These are phyloP conservation scores for Pocota personata DNA, from an alignment of 2,888 invertebrate genomes.

Conservation along the genomic window DNA sequence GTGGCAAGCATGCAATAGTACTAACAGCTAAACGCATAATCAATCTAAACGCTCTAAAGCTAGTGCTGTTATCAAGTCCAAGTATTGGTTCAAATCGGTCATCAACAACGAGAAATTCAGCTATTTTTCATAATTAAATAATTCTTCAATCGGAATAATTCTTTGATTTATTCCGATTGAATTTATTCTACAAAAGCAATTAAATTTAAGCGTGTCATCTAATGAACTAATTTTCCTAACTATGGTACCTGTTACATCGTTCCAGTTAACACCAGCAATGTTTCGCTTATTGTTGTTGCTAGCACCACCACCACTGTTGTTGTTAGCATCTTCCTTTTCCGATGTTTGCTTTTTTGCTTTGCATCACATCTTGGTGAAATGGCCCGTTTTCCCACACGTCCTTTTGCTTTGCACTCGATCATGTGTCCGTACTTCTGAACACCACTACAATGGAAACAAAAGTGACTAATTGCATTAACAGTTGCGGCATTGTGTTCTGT, in stretches of 20 bases:
- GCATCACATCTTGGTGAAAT: too few relatives aligned
- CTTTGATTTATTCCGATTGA: not conserved
- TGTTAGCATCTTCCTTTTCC: too few relatives aligned
- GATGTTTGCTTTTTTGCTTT: too few relatives aligned
- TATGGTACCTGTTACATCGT: not conserved
- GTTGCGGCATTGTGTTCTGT: too few relatives aligned
- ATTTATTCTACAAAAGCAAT: not conserved
- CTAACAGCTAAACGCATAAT: not conserved
- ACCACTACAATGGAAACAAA: too few relatives aligned
- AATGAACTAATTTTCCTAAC: not conserved
- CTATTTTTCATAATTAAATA: not conserved
- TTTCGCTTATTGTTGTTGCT: not conserved
- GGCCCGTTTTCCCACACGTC: too few relatives aligned
- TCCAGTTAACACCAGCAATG: not conserved
- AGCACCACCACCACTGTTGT: not conserved
- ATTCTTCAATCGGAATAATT: not conserved
- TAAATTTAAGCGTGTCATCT: not conserved
- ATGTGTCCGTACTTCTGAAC: too few relatives aligned
- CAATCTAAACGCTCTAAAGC: conserved; percentile 7
- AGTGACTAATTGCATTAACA: too few relatives aligned
- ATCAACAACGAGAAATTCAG: conserved; percentile 1
- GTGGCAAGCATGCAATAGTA: too few relatives aligned
- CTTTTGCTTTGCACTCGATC: too few relatives aligned
- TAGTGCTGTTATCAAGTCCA: conserved; percentile 1
- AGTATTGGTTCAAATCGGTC: conserved; percentile 10